Percentiles rank a stretch among this genome's conserved stretches.
Evolutionary conservation across 2,797 vertebrate genomes (phyloP).

Genomic region (Amniataba percoides): DNA sequence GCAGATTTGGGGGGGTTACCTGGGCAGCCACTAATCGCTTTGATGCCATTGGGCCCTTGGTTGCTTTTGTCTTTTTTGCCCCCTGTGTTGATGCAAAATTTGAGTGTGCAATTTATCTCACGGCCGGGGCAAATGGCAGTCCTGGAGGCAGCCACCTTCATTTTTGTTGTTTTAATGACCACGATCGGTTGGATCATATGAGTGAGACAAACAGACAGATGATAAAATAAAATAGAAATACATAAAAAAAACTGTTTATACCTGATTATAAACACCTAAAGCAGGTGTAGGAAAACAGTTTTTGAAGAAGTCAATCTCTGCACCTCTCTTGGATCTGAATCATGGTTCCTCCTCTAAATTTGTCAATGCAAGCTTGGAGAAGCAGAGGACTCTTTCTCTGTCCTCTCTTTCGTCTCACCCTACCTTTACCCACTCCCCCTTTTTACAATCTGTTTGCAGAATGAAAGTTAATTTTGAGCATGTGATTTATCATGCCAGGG

Average conservation of each 20-base stretch:
- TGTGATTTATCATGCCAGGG: conserved; percentile 87
- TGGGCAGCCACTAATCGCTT: conserved; percentile 90
- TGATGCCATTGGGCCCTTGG: conserved; percentile 86
- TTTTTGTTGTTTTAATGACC: conserved; percentile 52
- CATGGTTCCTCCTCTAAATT: conserved; percentile 85
- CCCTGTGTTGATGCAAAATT: conserved; percentile 88
- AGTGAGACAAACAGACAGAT: conserved; percentile 16
- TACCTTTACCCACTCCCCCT: conserved; percentile 69
- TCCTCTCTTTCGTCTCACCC: background rate
- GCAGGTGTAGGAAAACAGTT: background rate
- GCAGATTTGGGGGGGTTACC: conserved; percentile 67
- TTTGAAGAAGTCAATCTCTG: conserved; percentile 59
- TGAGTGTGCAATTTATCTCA: conserved; percentile 89
- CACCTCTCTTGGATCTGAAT: conserved; percentile 88
- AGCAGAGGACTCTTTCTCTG: conserved; percentile 32
- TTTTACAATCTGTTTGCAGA: conserved; percentile 81
- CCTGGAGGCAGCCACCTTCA: conserved; percentile 53
- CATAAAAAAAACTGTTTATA: no score
- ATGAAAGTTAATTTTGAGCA: conserved; percentile 91
- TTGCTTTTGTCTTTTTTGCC: conserved; percentile 86
- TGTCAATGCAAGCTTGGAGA: conserved; percentile 75
- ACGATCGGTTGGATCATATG: conserved; percentile 36
- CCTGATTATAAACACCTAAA: background rate
- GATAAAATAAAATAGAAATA: background rate
- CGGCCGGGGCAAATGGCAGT: conserved; percentile 73